These are phyloP conservation scores for Fragum whitleyi DNA, from an alignment of 2,888 invertebrate genomes.

Conservation along the genomic window DNA sequence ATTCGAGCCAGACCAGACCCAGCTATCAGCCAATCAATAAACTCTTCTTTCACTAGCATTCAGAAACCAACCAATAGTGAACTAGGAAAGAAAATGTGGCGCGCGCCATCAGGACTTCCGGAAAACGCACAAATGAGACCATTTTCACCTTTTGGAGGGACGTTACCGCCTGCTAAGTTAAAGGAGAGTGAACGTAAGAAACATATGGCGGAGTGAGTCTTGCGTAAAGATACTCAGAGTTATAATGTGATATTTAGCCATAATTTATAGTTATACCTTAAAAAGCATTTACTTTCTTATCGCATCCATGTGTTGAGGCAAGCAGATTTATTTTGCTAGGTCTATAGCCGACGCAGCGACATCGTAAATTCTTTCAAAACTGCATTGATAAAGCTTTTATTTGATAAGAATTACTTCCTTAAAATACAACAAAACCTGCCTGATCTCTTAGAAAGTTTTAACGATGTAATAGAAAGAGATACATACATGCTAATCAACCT, in stretches of 20 bases:
- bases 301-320: not conserved
- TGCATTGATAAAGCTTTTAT: too few relatives aligned
- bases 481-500: too few relatives aligned
- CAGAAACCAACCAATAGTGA: slow-evolving; percentile 32
- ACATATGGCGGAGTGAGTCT: slow-evolving; percentile 6
- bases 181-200: slow-evolving; percentile 61
- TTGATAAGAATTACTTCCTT: too few relatives aligned
- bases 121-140: slow-evolving; percentile 68
- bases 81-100: slow-evolving; percentile 72
- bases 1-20: slow-evolving; percentile 68
- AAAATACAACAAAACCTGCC: too few relatives aligned
- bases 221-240: not conserved
- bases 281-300: not conserved
- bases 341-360: too few relatives aligned
- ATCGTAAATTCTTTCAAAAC: too few relatives aligned
- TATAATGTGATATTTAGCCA: slow-evolving; percentile 19
- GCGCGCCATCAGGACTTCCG: slow-evolving; percentile 66
- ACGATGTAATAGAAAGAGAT: too few relatives aligned
- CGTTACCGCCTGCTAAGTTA: slow-evolving; percentile 70
- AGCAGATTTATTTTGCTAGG: not conserved
- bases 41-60: slow-evolving; percentile 23
- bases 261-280: slow-evolving; percentile 11
- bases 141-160: slow-evolving; percentile 74
- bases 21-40: slow-evolving; percentile 45
- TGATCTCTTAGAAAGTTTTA: too few relatives aligned